Conservation (phyloP, 2,797 vertebrate species). For the Muscicapa striata region DNA sequence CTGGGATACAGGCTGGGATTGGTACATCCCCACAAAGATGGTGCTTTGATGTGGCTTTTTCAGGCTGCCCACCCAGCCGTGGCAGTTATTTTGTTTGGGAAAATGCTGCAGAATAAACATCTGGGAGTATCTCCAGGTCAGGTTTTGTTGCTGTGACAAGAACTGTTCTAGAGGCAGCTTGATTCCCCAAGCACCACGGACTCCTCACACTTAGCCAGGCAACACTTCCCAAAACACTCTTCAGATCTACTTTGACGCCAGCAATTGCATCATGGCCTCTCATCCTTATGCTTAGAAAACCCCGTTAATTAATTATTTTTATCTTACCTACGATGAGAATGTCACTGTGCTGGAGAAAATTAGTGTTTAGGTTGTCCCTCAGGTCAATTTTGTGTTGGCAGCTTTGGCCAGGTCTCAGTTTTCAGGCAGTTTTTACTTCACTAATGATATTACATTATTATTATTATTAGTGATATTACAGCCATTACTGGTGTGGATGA, state of each 20-base stretch:
- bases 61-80: background rate
- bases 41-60: rapidly evolving
- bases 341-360: background rate
- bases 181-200: rapidly evolving
- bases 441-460: too few species aligned
- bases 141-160: background rate
- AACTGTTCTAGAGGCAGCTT: background rate
- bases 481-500: background rate
- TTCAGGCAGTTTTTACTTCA: background rate
- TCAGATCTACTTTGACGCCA: background rate
- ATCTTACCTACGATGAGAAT: background rate
- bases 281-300: background rate
- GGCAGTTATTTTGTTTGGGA: background rate
- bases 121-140: background rate
- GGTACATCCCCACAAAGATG: rapidly evolving
- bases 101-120: background rate
- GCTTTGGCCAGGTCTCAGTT: background rate
- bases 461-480: background rate
- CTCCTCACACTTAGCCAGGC: background rate
- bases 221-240: background rate
- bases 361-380: background rate
- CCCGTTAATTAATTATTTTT: background rate
- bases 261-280: background rate
- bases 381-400: background rate
- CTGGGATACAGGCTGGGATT: background rate